Evolutionary conservation across 2,888 invertebrate genomes (phyloP).

Genomic region (Rhagonycha lutea): DNA sequence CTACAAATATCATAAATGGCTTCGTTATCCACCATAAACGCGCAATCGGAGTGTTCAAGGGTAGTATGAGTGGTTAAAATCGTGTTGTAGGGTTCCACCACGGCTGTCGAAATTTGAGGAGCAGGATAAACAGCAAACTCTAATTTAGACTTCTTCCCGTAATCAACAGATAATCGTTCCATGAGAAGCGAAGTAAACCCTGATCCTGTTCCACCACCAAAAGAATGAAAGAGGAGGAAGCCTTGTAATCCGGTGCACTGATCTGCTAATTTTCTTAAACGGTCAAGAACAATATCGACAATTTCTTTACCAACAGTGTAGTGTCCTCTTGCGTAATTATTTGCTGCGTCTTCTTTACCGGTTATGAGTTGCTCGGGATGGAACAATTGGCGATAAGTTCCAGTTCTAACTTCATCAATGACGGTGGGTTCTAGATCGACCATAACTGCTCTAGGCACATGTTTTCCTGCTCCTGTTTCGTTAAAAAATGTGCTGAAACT

Average conservation of each 20-base stretch:
- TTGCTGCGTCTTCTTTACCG: constrained; percentile 86
- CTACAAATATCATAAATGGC: constrained; percentile 61
- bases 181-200: constrained; percentile 83
- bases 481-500: constrained; percentile 59
- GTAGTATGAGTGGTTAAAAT: constrained; percentile 68
- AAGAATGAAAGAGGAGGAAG: constrained; percentile 61
- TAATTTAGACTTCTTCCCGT: constrained; percentile 57
- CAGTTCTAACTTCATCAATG: constrained; percentile 64
- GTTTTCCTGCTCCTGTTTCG: constrained; percentile 76
- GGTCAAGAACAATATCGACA: constrained; percentile 69
- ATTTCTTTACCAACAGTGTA: constrained; percentile 68
- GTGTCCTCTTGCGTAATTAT: constrained; percentile 83
- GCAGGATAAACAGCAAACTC: constrained; percentile 68
- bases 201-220: constrained; percentile 80
- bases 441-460: constrained; percentile 12
- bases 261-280: constrained; percentile 69
- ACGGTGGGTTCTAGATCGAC: constrained; percentile 17
- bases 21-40: constrained; percentile 80
- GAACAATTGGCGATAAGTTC: constrained; percentile 71
- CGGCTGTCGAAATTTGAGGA: constrained; percentile 62
- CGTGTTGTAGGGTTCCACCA: constrained; percentile 67
- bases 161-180: constrained; percentile 66
- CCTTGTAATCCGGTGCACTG: constrained; percentile 63
- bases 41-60: constrained; percentile 64
- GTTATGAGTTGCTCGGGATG: constrained; percentile 82